phyloP scores from a whole-genome alignment of 2,797 vertebrate genomes.

The Perdix hodgsoniae region DNA sequence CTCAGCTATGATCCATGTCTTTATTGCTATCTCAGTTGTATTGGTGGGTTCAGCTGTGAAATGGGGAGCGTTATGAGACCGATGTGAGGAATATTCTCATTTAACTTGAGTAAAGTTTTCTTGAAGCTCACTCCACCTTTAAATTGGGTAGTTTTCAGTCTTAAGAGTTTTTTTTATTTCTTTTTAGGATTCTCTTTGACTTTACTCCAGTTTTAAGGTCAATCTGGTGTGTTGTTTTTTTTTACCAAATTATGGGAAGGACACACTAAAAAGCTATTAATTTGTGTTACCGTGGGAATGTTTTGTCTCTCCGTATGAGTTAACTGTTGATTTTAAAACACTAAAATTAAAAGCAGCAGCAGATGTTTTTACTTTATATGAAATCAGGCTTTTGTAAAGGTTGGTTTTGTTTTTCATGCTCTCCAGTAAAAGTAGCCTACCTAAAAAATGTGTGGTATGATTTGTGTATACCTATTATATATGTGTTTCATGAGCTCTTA shows the following conservation, averaged over 20 bases:
- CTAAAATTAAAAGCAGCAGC: not conserved
- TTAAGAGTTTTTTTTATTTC: not conserved
- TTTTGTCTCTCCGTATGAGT: not conserved
- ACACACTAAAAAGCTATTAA: not conserved
- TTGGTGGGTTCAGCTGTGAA: not conserved
- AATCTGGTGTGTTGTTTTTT: not conserved
- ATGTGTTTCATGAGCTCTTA: conserved; percentile 10
- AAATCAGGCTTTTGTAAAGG: not conserved
- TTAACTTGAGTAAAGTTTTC: not conserved
- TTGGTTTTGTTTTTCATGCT: not conserved
- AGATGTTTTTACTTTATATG: not conserved
- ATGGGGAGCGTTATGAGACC: not conserved
- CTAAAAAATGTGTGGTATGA: not conserved
- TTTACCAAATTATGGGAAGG: not conserved
- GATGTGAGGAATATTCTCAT: not conserved
- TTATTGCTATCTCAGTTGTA: not conserved
- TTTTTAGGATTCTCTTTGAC: not conserved
- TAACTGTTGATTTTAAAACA: not conserved
- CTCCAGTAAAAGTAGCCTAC: conserved; percentile 6
- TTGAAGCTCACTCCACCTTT: not conserved
- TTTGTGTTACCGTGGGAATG: not conserved
- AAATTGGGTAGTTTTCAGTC: not conserved
- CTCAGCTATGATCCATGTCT: not conserved
- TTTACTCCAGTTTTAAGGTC: not conserved
- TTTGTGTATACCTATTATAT: not conserved